Evolutionary conservation across 2,888 invertebrate genomes (phyloP), one percentile per base, ranked within the genome.

Genomic region (Stenoptilia bipunctidactyla): DNA sequence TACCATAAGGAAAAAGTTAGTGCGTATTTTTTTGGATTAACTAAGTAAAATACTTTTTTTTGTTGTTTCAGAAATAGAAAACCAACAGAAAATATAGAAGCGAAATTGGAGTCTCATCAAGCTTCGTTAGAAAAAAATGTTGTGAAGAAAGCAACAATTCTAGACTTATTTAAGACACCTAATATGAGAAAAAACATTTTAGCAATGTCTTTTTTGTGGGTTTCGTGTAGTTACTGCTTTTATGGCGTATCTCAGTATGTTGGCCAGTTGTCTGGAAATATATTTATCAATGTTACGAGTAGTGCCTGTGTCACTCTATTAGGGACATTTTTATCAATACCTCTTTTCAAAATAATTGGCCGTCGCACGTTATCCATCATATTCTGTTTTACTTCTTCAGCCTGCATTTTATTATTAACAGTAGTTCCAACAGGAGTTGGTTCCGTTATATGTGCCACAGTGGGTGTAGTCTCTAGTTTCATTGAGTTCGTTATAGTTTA

Each of bases 201-300:
- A 3, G 84, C 83, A 38, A 87, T 90, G 55, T 85, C 86, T 45
- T 88, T 88, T 53, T 87, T 88, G 52, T 91, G 91, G 92, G 66
- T 89, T 9, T 88, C 90, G 0, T 89, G 90, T 37, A 91, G 91
- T 8, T 83, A 92, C 15, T 48, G 48, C 15, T 48, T 46, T 61
- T 94, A 90, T 55, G 92, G 92, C 0, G 86, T 92, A 34, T 87
- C 90, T 0, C 89, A 91, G 56, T 91, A 89, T 58, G 86, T 90
- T 37, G 88, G 89, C 1, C 86, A 89, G 54, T 67, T 90, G 30
- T 88, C 87, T 3, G 91, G 91, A 1, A 76, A 91, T 55, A 88
- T 91, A 40, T 93, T 92, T 60, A 43, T 90, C 2, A 92, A 92
- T 58, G 91, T 92, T 37, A 88, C 90, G 13, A 62, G 91, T 3